Conservation (phyloP, 2,113 vertebrate genomes). For the Romanogobio albipinnatus region DNA sequence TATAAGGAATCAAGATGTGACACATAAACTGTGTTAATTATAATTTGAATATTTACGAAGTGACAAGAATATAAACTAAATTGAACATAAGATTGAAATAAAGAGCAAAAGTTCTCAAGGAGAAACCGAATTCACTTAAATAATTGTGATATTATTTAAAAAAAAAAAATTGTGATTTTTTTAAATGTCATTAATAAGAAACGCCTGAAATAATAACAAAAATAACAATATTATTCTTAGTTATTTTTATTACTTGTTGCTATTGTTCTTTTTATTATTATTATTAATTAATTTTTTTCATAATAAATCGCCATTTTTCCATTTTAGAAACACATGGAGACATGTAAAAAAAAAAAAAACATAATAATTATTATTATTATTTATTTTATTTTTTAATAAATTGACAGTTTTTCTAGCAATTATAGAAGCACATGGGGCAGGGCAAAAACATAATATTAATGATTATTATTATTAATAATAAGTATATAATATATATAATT, state of each 20-base stretch:
- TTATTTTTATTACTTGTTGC: not conserved
- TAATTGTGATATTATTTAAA: no score
- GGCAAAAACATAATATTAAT: not conserved
- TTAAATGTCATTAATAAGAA: not conserved
- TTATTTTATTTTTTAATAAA: no score
- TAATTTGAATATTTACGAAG: not conserved
- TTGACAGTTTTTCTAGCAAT: not conserved
- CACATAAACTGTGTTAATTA: not conserved
- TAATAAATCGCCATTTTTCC: not conserved
- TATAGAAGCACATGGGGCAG: not conserved
- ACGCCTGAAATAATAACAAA: not conserved
- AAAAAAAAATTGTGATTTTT: no score
- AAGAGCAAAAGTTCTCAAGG: not conserved
- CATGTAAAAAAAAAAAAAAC: not conserved
- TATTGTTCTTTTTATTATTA: no score
- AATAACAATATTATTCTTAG: not conserved
- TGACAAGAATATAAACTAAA: not conserved
- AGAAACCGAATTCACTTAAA: not conserved
- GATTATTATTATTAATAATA: not conserved
- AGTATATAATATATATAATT: not conserved
- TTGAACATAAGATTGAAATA: not conserved
- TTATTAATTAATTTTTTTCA: not conserved
- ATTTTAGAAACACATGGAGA: not conserved
- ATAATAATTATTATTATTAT: not conserved
- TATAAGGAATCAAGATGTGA: not conserved